phyloP scores from a whole-genome alignment of 2,797 vertebrate species.

The Paratrypauchen microcephalus region DNA sequence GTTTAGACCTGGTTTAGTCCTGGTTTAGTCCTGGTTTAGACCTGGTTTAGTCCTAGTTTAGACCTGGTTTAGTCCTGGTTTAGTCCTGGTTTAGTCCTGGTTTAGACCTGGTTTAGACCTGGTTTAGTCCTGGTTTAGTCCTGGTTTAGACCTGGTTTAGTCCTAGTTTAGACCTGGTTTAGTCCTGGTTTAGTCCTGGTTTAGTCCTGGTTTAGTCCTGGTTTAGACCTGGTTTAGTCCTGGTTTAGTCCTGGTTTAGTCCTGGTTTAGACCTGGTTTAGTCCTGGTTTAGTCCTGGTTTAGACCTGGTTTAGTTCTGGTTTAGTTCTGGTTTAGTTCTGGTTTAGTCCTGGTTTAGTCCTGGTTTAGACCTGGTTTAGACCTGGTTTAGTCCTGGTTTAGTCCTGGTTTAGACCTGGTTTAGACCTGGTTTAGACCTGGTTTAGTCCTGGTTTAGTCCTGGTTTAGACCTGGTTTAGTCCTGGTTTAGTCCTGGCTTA shows the following conservation, averaged over 20 bases:
- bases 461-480: neutral
- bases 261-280: neutral
- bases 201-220: neutral
- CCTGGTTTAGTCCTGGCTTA: neutral
- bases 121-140: neutral
- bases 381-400: neutral
- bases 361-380: neutral
- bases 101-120: neutral
- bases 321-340: neutral
- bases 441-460: neutral
- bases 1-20: too few relatives aligned
- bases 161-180: neutral
- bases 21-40: neutral
- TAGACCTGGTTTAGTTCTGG: neutral
- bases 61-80: neutral
- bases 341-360: neutral
- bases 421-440: too few relatives aligned
- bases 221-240: neutral
- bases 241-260: neutral
- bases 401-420: neutral
- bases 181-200: neutral
- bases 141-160: neutral
- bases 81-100: neutral
- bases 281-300: neutral
- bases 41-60: neutral